phyloP scores from a whole-genome alignment of 2,888 invertebrate genomes.

The Drosophila mayaguana region DNA sequence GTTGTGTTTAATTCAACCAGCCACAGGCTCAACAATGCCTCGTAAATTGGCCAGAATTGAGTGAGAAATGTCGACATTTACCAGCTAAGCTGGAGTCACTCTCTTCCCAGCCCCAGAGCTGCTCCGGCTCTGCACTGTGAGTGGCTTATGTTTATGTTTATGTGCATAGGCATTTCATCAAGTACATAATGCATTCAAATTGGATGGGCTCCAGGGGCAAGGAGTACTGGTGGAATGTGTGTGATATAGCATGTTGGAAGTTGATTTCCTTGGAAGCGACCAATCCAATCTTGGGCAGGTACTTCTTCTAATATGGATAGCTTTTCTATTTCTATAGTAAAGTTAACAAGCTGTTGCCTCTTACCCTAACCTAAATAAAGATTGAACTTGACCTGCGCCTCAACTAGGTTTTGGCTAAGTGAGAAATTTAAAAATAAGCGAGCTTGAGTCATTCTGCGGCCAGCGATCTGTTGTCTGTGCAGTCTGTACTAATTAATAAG shows the following conservation, averaged over 20 bases:
- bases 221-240: background rate
- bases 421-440: background rate
- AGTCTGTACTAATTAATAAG: slow-evolving; percentile 9
- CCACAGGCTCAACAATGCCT: slow-evolving; percentile 54
- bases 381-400: background rate
- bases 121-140: background rate
- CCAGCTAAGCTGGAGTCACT: slow-evolving; percentile 15
- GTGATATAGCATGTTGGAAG: background rate
- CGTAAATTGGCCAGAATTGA: slow-evolving; percentile 78
- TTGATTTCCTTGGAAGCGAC: background rate
- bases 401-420: slow-evolving; percentile 4
- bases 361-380: background rate
- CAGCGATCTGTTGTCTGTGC: slow-evolving; percentile 12
- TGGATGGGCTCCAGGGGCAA: background rate
- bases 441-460: slow-evolving; percentile 1
- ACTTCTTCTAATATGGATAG: background rate
- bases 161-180: slow-evolving; percentile 22
- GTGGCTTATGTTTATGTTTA: slow-evolving; percentile 27
- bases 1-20: slow-evolving; percentile 32
- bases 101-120: background rate
- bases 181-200: slow-evolving; percentile 2
- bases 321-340: no score
- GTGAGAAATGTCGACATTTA: slow-evolving; percentile 59
- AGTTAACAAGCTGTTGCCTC: background rate
- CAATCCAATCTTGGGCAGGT: background rate